phyloP scores from a whole-genome alignment of 2,797 vertebrate genomes.

The Cercopithecus diana region DNA sequence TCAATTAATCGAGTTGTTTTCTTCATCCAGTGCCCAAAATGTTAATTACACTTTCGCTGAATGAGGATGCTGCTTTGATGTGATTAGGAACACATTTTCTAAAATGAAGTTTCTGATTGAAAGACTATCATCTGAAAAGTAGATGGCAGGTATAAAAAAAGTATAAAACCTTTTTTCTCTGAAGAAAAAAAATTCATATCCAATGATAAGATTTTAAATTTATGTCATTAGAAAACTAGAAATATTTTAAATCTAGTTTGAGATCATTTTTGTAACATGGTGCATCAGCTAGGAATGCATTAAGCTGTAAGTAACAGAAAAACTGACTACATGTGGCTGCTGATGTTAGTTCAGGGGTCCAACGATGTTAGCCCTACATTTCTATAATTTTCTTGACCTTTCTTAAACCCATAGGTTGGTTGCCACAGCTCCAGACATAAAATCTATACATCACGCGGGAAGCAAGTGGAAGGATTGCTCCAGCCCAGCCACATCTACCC shows the following conservation, averaged over 20 bases:
- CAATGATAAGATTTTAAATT: not conserved
- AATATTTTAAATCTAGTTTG: not conserved
- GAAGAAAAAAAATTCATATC: not conserved
- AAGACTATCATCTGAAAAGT: slow-evolving; percentile 30
- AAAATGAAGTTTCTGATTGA: slow-evolving; percentile 2
- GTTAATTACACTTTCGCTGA: slow-evolving; percentile 12
- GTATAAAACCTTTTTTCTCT: not conserved
- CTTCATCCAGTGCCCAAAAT: not conserved
- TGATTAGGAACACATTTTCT: not conserved
- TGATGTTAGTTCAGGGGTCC: not conserved
- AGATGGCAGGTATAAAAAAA: not conserved
- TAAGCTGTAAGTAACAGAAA: not conserved
- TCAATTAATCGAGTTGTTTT: not conserved
- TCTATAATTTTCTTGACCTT: not conserved
- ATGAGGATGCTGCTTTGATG: not conserved
- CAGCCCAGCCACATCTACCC: not conserved
- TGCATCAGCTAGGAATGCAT: not conserved
- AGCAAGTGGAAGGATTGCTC: not conserved
- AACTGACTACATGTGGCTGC: not conserved
- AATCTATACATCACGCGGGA: not conserved
- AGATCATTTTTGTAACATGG: slow-evolving; percentile 28
- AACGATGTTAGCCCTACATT: not conserved
- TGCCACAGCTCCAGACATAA: not conserved
- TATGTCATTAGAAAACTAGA: not conserved
- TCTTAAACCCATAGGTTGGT: not conserved